phyloP scores from a whole-genome alignment of 2,888 invertebrate species.

The Drosophila kuntzei region DNA sequence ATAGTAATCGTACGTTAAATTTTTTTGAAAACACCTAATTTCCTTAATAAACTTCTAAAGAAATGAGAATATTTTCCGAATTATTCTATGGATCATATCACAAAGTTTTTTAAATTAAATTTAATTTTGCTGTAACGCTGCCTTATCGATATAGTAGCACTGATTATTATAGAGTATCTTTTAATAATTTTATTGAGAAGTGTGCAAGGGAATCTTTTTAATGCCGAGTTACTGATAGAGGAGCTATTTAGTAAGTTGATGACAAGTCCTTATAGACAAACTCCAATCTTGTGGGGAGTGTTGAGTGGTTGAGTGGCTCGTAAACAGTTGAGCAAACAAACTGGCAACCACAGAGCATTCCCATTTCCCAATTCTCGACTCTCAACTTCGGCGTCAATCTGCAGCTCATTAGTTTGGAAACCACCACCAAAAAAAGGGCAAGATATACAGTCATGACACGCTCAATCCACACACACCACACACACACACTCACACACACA shows the following conservation, averaged over 20 bases:
- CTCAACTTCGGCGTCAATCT: constrained; percentile 61
- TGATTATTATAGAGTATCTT: not conserved
- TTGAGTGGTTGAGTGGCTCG: constrained; percentile 63
- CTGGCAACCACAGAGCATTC: constrained; percentile 50
- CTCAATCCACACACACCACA: constrained; percentile 24
- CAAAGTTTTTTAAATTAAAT: not conserved
- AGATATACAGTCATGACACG: constrained; percentile 25
- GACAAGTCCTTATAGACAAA: not conserved
- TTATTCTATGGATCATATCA: too few relatives aligned
- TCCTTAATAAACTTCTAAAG: too few relatives aligned
- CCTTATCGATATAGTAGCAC: not conserved
- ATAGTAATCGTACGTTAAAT: too few relatives aligned
- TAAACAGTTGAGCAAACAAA: constrained; percentile 76
- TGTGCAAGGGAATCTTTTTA: not conserved
- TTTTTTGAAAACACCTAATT: too few relatives aligned
- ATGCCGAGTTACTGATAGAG: not conserved
- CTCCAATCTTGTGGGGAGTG: constrained; percentile 31
- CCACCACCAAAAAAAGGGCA: constrained; percentile 62
- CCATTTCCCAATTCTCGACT: constrained; percentile 5
- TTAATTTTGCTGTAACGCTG: not conserved
- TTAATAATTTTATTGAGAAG: not conserved
- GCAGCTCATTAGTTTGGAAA: constrained; percentile 76
- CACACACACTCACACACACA: constrained; percentile 13
- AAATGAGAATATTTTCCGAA: too few relatives aligned
- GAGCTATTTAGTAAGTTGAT: not conserved